Evolutionary conservation across 2,113 vertebrate species (phyloP), one percentile per base, ranked within the genome.

Genomic region (Synchiropus splendidus): DNA sequence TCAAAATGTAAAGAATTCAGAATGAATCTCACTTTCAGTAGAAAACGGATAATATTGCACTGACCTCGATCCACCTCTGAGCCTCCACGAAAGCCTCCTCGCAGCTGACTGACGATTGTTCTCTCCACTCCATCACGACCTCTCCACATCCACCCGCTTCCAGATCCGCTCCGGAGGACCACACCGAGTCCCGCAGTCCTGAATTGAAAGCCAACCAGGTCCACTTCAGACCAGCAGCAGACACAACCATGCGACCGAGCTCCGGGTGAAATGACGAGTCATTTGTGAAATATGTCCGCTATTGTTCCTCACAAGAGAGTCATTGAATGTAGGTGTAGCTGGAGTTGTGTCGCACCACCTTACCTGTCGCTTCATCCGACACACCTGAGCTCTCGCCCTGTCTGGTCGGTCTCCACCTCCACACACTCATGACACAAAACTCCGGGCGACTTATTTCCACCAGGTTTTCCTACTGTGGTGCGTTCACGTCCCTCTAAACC

Each of bases 1-100:
- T 4, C 4, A 16, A 14, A 14, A 9, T 16, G n/a, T n/a, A n/a
- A 16, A 37, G 4, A 16, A 37, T 8, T 5, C n/a, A 6, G n/a
- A 10, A 37, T 2, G 13, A 2, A 27, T 5, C 36, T 37, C 16
- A 16, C n/a, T 37, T 27, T 39, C 10, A 15, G 14, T 6, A 16
- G 16, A 14, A 9, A 38, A 14, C 15, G 2, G 6, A 9, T 10
- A 14, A 9, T 21, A 6, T 11, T 17, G 2, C 2, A 16, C 30
- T 51, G 80, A 95, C 92, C 88, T 96, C 91, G 10, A 97, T 75
- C 90, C 92, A 96, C 46, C 88, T 77, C 74, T 72, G 89, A 15
- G 90, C 89, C 72, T 93, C 92, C 2, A 61, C 65, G 56, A 87
- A 93, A 3, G 89, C 91, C 5, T 65, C 54, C 1, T 77, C 84